A percentile compares a stretch with the other conserved stretches of the same genome.
Evolutionary conservation across 1,140 invertebrate species (phyloP).

Genomic region (Pinna nobilis): DNA sequence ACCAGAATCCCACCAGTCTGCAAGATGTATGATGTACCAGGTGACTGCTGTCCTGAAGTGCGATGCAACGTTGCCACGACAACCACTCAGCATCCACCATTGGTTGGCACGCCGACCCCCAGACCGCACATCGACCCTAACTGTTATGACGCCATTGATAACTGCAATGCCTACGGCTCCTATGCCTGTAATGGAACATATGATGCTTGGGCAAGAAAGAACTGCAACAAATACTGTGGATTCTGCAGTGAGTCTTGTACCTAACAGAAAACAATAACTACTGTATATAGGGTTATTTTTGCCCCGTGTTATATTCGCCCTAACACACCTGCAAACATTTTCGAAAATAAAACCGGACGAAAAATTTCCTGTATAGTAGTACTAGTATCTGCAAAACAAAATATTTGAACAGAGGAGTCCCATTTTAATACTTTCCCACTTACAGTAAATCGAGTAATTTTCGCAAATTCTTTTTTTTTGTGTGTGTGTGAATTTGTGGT

Average conservation of each 20-base stretch:
- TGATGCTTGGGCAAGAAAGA: conserved; percentile 52
- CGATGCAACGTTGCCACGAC: conserved; percentile 33
- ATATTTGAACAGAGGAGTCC: too few species aligned
- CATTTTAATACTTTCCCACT: too few species aligned
- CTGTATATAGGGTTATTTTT: too few species aligned
- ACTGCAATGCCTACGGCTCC: conserved; percentile 41
- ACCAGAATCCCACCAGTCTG: conserved; percentile 47
- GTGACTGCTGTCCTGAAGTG: conserved; percentile 53
- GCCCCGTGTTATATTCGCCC: too few species aligned
- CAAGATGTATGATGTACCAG: conserved; percentile 43
- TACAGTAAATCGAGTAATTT: too few species aligned
- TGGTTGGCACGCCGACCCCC: conserved; percentile 10
- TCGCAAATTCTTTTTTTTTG: too few species aligned
- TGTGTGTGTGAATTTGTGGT: too few species aligned
- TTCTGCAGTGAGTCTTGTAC: conserved; percentile 50
- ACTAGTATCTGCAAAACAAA: too few species aligned
- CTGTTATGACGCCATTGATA: conserved; percentile 43
- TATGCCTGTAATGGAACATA: conserved; percentile 42
- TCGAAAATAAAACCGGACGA: too few species aligned
- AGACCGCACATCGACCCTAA: conserved; percentile 34
- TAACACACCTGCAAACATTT: too few species aligned
- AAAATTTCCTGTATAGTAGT: too few species aligned
- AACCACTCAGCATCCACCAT: conserved; percentile 20
- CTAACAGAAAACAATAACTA: too few species aligned
- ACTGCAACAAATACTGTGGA: conserved; percentile 58